Evolutionary conservation across 2,797 vertebrate species (phyloP).

Genomic region (Moxostoma hubbsi): DNA sequence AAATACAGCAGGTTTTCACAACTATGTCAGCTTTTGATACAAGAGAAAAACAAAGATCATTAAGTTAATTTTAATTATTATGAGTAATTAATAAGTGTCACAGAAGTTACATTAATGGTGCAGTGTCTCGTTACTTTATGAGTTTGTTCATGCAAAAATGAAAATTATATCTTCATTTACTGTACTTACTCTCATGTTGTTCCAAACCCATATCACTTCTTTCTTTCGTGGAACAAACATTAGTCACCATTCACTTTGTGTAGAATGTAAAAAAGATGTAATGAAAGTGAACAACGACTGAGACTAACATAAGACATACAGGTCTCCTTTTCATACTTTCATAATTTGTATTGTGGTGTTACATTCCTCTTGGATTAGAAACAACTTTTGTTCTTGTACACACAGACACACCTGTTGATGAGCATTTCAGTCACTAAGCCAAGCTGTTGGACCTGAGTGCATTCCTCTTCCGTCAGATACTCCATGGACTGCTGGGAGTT

Average conservation of each 20-base stretch:
- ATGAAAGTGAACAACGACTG: too few relatives aligned
- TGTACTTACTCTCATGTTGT: too few relatives aligned
- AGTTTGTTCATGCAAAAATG: too few relatives aligned
- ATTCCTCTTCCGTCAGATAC: constrained; percentile 92
- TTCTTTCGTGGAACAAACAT: too few relatives aligned
- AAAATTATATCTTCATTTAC: too few relatives aligned
- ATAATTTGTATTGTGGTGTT: neutral
- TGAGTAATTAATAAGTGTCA: neutral
- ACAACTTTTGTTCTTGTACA: neutral
- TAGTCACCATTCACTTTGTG: too few relatives aligned
- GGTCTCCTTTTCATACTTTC: too few relatives aligned
- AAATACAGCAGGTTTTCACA: neutral
- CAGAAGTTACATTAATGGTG: too few relatives aligned
- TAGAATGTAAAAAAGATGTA: too few relatives aligned
- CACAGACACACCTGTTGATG: constrained; percentile 79
- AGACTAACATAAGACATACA: too few relatives aligned
- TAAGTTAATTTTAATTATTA: neutral
- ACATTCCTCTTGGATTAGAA: constrained; percentile 4
- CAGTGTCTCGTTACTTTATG: neutral
- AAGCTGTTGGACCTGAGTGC: constrained; percentile 87
- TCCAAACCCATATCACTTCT: too few relatives aligned
- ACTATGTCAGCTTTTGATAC: neutral
- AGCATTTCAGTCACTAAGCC: constrained; percentile 85
- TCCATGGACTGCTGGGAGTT: constrained; percentile 95
- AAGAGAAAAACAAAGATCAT: neutral